These are phyloP conservation scores for Genyomyrus donnyi DNA, from an alignment of 2,113 vertebrate genomes.

Conservation along the genomic window DNA sequence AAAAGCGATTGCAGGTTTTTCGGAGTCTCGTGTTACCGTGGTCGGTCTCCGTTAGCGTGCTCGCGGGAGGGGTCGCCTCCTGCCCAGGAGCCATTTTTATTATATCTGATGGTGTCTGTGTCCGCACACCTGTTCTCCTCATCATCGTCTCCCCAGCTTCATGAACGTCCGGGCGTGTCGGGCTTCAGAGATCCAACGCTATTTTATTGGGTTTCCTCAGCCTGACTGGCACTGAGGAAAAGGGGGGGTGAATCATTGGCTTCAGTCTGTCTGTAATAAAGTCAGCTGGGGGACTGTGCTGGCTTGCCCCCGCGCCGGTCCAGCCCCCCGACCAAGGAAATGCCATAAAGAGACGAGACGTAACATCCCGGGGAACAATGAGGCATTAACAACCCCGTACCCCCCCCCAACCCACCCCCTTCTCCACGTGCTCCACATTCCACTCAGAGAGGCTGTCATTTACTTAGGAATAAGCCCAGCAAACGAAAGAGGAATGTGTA, in stretches of 20 bases:
- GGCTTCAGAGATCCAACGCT: background rate
- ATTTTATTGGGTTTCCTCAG: background rate
- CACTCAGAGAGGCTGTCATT: background rate
- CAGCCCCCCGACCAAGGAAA: background rate
- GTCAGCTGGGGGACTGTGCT: background rate
- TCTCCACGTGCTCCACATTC: background rate
- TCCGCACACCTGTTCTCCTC: background rate
- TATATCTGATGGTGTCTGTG: slow-evolving; percentile 4
- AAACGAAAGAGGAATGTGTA: background rate
- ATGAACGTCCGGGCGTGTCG: background rate
- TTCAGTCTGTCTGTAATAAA: background rate
- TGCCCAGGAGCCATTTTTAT: background rate
- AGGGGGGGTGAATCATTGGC: background rate
- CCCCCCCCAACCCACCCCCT: background rate
- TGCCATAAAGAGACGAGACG: background rate
- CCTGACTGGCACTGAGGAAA: background rate
- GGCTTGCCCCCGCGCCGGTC: background rate
- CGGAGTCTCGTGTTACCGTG: background rate
- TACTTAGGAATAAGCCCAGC: background rate
- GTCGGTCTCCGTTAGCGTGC: background rate
- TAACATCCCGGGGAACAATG: background rate
- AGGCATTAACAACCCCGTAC: background rate
- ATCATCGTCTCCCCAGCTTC: background rate
- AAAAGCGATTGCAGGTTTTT: slow-evolving; percentile 13
- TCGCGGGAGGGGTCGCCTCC: background rate